Evolutionary conservation across 2,888 invertebrate genomes (phyloP).

Genomic region (Stenoptilia bipunctidactyla): DNA sequence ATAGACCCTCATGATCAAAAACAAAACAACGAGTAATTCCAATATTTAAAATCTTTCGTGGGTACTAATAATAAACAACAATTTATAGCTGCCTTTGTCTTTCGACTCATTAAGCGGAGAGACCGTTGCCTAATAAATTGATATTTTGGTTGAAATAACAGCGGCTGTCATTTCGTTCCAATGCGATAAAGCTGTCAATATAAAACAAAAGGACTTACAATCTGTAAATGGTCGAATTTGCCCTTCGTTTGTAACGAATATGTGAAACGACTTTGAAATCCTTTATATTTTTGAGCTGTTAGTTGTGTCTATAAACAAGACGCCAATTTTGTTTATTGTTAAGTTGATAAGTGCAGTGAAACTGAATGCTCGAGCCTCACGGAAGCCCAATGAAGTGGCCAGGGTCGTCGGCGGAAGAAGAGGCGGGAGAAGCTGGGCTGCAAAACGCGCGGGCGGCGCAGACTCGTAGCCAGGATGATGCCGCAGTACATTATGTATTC

Average conservation of each 20-base stretch:
- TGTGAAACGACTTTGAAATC: background rate
- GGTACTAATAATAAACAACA: slow-evolving; percentile 26
- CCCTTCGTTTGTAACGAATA: slow-evolving; percentile 22
- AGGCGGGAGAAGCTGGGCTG: slow-evolving; percentile 63
- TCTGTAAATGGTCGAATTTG: slow-evolving; percentile 34
- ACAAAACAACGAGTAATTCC: no score
- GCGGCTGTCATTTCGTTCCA: slow-evolving; percentile 64
- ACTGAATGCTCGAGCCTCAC: slow-evolving; percentile 71
- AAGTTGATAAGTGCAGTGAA: slow-evolving; percentile 43
- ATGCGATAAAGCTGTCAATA: slow-evolving; percentile 54
- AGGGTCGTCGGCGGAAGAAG: slow-evolving; percentile 77
- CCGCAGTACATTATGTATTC: slow-evolving; percentile 93
- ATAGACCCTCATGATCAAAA: no score
- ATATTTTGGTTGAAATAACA: slow-evolving; percentile 56
- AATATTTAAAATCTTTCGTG: no score
- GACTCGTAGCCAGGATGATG: slow-evolving; percentile 84
- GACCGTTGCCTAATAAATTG: slow-evolving; percentile 60
- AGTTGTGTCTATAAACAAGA: slow-evolving; percentile 22
- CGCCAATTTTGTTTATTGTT: slow-evolving; percentile 40
- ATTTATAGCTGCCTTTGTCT: slow-evolving; percentile 64
- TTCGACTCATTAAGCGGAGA: slow-evolving; percentile 57
- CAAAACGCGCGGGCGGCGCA: slow-evolving; percentile 77
- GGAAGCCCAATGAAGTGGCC: slow-evolving; percentile 84
- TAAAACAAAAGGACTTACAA: slow-evolving; percentile 44
- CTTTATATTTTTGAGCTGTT: background rate